Percentiles rank a stretch among this genome's conserved stretches.
phyloP scores from a whole-genome alignment of 2,888 invertebrate genomes.

The Invenusta paracnida region DNA sequence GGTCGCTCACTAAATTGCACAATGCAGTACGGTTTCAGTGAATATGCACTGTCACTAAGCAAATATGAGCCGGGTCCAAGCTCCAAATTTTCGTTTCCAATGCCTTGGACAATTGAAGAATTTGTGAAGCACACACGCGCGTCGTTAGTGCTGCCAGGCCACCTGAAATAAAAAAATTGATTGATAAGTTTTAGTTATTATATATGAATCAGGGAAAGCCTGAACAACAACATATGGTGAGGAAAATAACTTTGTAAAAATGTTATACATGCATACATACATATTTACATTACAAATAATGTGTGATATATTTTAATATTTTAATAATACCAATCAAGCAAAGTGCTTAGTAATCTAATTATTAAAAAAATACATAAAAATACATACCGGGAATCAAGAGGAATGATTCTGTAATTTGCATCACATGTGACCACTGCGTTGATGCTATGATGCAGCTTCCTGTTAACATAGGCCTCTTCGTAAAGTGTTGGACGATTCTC shows the following conservation, averaged over 20 bases:
- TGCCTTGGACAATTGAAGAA: background rate
- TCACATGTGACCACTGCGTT: background rate
- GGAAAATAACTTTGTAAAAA: too few species aligned
- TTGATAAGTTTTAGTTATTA: background rate
- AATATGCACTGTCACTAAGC: background rate
- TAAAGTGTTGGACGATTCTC: background rate
- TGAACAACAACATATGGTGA: background rate
- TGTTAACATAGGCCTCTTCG: background rate
- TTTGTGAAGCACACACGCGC: background rate
- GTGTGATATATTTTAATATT: background rate
- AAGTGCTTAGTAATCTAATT: too few species aligned
- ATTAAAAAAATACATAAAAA: background rate
- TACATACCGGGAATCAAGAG: background rate
- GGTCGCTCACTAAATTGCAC: background rate
- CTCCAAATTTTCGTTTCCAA: background rate
- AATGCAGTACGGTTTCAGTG: background rate
- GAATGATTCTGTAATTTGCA: background rate
- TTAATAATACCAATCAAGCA: background rate
- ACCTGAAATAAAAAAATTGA: background rate
- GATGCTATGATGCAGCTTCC: background rate
- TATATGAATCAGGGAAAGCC: too few species aligned
- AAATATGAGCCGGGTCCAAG: background rate
- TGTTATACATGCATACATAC: too few species aligned
- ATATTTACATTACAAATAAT: background rate
- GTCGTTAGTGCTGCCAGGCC: conserved; percentile 1